Percentiles rank a stretch among this genome's conserved stretches.
Evolutionary conservation across 2,797 vertebrate species (phyloP).

Genomic region (Cephalopachus bancanus): DNA sequence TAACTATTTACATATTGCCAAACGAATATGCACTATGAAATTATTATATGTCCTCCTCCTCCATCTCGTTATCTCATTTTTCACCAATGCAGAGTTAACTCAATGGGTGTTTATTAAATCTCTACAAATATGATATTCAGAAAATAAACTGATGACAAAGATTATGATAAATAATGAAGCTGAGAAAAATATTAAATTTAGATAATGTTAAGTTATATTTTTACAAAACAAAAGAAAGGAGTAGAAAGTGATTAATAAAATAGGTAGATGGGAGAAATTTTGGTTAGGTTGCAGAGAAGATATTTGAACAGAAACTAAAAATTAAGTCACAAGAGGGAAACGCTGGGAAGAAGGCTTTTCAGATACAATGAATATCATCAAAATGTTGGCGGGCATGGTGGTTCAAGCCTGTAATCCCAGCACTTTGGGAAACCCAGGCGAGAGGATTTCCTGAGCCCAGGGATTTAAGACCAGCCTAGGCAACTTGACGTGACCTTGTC

Average conservation of each 20-base stretch:
- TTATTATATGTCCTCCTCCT: background rate
- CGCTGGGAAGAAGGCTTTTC: background rate
- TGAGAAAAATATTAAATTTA: background rate
- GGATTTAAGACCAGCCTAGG: too few relatives aligned
- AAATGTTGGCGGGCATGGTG: background rate
- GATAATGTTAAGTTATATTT: background rate
- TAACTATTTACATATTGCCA: background rate
- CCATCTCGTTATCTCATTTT: background rate
- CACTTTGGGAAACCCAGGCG: too few relatives aligned
- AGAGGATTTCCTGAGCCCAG: too few relatives aligned
- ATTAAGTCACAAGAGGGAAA: background rate
- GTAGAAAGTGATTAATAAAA: background rate
- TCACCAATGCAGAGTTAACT: background rate
- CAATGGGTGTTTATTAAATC: background rate
- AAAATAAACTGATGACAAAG: background rate
- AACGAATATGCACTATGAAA: background rate
- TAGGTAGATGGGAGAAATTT: background rate
- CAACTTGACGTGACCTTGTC: too few relatives aligned
- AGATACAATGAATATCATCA: background rate
- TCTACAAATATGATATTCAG: background rate
- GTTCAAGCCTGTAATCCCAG: too few relatives aligned
- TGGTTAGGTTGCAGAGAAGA: background rate
- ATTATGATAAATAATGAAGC: background rate
- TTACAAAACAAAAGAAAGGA: background rate
- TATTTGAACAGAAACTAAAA: background rate